Percentiles rank a stretch among this genome's conserved stretches.
These are phyloP conservation scores for Torymus tubicola DNA, from an alignment of 2,888 invertebrate genomes.

Conservation along the genomic window DNA sequence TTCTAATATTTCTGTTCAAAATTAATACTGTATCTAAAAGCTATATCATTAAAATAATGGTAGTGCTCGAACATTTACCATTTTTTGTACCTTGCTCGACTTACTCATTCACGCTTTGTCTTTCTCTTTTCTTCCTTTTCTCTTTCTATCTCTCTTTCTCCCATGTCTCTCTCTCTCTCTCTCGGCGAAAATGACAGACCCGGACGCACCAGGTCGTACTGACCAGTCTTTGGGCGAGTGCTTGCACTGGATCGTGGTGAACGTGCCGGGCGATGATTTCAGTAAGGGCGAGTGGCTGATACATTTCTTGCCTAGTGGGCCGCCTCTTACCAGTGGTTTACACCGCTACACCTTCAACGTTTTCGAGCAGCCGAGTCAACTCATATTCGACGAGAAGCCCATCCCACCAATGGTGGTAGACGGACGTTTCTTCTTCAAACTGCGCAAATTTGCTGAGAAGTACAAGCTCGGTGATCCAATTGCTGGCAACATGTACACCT, in stretches of 20 bases:
- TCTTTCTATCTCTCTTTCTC: too few relatives aligned
- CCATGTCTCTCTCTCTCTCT: too few relatives aligned
- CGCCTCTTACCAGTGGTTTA: constrained; percentile 5
- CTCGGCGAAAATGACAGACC: not conserved
- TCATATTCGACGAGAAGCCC: constrained; percentile 75
- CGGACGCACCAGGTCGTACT: constrained; percentile 10
- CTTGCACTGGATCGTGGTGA: constrained; percentile 39
- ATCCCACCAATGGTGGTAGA: constrained; percentile 71
- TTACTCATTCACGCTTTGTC: too few relatives aligned
- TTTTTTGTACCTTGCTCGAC: too few relatives aligned
- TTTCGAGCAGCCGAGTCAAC: constrained; percentile 71
- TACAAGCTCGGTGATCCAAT: constrained; percentile 79
- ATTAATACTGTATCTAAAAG: too few relatives aligned
- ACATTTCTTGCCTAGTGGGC: constrained; percentile 7
- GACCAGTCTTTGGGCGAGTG: constrained; percentile 18
- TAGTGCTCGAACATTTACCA: too few relatives aligned
- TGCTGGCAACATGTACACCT: constrained; percentile 79
- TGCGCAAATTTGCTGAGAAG: constrained; percentile 62
- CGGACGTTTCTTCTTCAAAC: constrained; percentile 79
- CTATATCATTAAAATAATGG: too few relatives aligned
- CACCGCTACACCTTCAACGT: constrained; percentile 25
- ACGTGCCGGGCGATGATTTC: constrained; percentile 30
- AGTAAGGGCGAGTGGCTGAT: constrained; percentile 21
- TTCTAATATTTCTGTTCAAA: too few relatives aligned
- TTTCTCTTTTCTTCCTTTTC: too few relatives aligned